Base-by-base conservation (phyloP, 1,140 invertebrate species). In the Ctenoplectra terminalis region DNA sequence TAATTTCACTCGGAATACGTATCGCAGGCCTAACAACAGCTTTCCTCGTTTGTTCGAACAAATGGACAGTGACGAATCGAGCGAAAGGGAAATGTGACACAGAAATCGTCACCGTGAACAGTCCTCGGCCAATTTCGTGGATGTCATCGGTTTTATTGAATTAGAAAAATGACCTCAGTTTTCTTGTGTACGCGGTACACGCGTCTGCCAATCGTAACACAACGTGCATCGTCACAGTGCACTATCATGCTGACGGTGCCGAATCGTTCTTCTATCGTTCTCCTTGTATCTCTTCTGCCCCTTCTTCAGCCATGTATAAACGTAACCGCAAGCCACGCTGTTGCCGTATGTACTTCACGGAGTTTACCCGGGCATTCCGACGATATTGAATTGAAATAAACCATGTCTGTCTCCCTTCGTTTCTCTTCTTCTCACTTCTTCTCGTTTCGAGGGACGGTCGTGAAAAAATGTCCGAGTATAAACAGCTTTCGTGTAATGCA, bases 201-300 rank as follows among this genome's bases (percentile, higher is more conserved):
- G 3, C 23, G 46, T 48, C 60, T 43, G 71, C 48, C 70, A 74
- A 79, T 78, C 64, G 40, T 11, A 4, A 37, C 66, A 43, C 34
- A 81, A 66, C 40, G 40, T 56, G 71, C 72, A 29, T 34, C 71
- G 72, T 75, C 79, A 81, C 60, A 20, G 48, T 81, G 52, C 71
- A 31, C 48, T 43, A 66, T 81, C 79, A 81, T 60, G 79, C 50
- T 81, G 79, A 81, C 79, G 71, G 13, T 75, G 79, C 72, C 17
- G 61, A 23, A 81, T 34, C n/a, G 40, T 58, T 20, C 23, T 61
- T 43, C n/a, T 43, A 58, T 48, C 20, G 13, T 66, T 29, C 29
- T 7, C 9, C 77, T 60, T 81, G 72, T 75, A 74, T 66, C 79
- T 67, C 72, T 75, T 67, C 46, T 75, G 71, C 37, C 79, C 50